Evolutionary conservation across 2,888 invertebrate genomes (phyloP), one percentile per base, ranked within the genome.

Genomic region (Cepaea hortensis): DNA sequence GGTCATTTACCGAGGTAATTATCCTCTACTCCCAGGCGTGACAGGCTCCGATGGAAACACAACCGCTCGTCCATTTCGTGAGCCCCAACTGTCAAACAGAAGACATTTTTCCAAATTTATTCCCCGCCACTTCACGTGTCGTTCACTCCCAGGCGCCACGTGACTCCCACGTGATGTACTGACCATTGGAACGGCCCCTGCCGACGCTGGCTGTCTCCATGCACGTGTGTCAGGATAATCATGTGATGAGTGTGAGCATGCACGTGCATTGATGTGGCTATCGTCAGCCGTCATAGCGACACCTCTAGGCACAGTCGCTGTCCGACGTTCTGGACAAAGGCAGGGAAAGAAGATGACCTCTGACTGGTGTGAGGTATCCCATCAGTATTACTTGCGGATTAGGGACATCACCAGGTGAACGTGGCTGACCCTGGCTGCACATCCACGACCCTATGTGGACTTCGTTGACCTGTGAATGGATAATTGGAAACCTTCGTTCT

Each of bases 191-290:
- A 61, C 76, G 23, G 23, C 46, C 76, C 73, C 61, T 65, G 76
- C 13, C 62, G 35, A 76, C 55, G 84, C 35, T 35, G 75, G 76
- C 62, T 68, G 81, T 11, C 35, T 48, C 61, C 35, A 62, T 62
- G 18, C 73, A 46, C 62, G 76, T 65, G 84, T 65, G 65, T 9
- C 75, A 15, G 50, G 61, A 84, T 73, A 48, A 75, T 46, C 75
- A 75, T 35, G 62, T 84, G 84, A 75, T 62, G 76, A 61, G 73
- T 55, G 23, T 20, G 23, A 84, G 84, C 84, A 84, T 84, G 84
- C 84, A 61, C 75, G 46, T 73, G 84, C 84, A 84, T 84, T 75
- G 55, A 76, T 84, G 73, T 76, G 84, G 65, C 84, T 75, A 50
- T 73, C 76, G 84, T 76, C 75, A 75, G 84, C 84, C 75, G 62